Base-by-base conservation (phyloP, 2,113 vertebrate species). In the Rhagologus leucostigma region DNA sequence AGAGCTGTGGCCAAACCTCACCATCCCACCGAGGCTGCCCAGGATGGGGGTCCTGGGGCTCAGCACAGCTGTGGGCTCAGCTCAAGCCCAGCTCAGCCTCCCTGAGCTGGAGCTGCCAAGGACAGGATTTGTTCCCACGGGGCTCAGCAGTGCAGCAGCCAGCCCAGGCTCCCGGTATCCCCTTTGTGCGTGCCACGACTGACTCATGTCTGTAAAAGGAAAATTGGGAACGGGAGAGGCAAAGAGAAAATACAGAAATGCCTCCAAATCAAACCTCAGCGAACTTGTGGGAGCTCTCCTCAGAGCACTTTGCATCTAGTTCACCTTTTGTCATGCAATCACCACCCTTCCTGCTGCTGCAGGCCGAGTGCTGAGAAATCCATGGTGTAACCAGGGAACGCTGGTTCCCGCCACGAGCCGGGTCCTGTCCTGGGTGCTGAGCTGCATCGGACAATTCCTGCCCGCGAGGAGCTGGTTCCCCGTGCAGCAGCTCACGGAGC, bases 241-340 rank as follows among this genome's bases (percentile, higher is more conserved):
- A 5, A 15, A n/a, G 29, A 29, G 70, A 41, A 41, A 37, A 21
- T 3, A 35, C 60, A 76, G 63, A 68, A 94, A 76, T 23, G 60
- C 80, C 70, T 83, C n/a, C 9, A 88, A 87, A 83, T 50, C 65
- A 35, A 80, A 86, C 67, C 42, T 79, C 26, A 1, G 57, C 9
- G 22, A 93, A 89, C 47, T 64, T n/a, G 62, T 64, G 63, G 83
- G 80, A 78, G 84, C 63, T 81, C 89, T 68, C 82, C 2, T 4
- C 50, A 77, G 77, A 77, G 70, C 78, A 30, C 86, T 78, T 52
- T 57, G 26, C 47, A 16, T 77, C 39, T 78, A 90, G 91, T 78
- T 74, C 91, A 89, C 84, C 81, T 87, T 79, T 55, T 80, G 81
- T 55, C 71, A 50, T 59, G 49, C 69, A 67, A 64, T 87, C 81